phyloP scores from a whole-genome alignment of 2,797 vertebrate genomes.

The Coregonus suidteri region DNA sequence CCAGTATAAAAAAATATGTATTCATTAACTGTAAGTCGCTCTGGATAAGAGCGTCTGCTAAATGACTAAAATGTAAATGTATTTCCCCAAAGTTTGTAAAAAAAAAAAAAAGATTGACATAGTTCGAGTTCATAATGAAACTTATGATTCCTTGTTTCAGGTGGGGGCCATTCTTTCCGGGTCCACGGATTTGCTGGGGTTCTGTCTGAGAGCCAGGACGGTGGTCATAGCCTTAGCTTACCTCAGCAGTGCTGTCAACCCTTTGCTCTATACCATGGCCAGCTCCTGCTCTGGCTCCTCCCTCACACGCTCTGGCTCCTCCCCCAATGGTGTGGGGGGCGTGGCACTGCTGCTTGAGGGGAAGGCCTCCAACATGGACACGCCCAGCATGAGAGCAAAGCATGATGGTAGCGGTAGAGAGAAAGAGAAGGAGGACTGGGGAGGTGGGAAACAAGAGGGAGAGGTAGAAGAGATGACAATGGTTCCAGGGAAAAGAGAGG shows the following conservation, averaged over 20 bases:
- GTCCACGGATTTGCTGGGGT: accelerated
- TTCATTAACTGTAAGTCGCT: too few species aligned
- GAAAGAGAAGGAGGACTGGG: not conserved
- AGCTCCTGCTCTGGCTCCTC: constrained; percentile 33
- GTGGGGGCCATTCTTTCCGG: constrained; percentile 28
- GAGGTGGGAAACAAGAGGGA: not conserved
- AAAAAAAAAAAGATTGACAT: too few species aligned
- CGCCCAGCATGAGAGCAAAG: not conserved
- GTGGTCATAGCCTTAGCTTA: constrained; percentile 65
- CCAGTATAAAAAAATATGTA: too few species aligned
- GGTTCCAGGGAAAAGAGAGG: constrained; percentile 20
- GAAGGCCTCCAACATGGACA: constrained; percentile 11
- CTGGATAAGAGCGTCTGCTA: too few species aligned
- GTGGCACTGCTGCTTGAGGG: constrained; percentile 67
- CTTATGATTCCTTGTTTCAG: constrained; percentile 19
- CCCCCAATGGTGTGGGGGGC: constrained; percentile 32
- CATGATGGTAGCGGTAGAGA: constrained; percentile 13
- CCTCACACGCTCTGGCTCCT: too few species aligned
- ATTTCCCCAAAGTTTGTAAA: too few species aligned
- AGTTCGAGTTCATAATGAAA: not conserved
- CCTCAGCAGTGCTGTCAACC: constrained; percentile 73
- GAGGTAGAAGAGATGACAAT: not conserved
- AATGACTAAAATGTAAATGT: too few species aligned
- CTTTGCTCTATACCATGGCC: constrained; percentile 67
- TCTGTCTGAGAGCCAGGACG: constrained; percentile 21